phyloP scores from a whole-genome alignment of 2,113 vertebrate species.

The Coracopsis vasa region DNA sequence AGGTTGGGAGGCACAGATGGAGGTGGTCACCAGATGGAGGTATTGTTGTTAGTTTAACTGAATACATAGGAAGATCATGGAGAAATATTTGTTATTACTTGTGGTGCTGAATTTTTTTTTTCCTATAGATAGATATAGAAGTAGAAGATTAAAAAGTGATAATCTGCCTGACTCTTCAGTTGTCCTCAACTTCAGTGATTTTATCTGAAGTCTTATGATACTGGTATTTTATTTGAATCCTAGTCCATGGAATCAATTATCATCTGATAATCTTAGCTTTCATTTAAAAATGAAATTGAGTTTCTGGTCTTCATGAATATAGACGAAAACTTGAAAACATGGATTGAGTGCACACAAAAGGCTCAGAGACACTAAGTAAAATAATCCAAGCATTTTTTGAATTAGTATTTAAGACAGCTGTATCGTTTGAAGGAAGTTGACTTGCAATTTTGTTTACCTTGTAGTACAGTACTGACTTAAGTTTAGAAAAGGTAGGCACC shows the following conservation, averaged over 20 bases:
- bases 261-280: slow-evolving; percentile 14
- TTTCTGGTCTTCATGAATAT: slow-evolving; percentile 15
- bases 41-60: slow-evolving; percentile 16
- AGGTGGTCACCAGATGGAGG: slow-evolving; percentile 10
- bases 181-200: not conserved
- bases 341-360: not conserved
- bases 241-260: slow-evolving; percentile 18
- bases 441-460: not conserved
- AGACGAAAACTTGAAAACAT: not conserved
- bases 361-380: not conserved
- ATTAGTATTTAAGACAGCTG: not conserved
- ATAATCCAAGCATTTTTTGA: not conserved
- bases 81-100: slow-evolving; percentile 21
- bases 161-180: not conserved
- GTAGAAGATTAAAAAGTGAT: not conserved
- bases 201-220: slow-evolving; percentile 3
- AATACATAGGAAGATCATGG: not conserved
- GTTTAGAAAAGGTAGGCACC: not conserved
- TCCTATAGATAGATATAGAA: not conserved
- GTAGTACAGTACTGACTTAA: not conserved
- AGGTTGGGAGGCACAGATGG: slow-evolving; percentile 28
- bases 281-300: slow-evolving; percentile 31
- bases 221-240: not conserved
- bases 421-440: not conserved
- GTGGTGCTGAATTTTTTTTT: not conserved